Conservation (phyloP, 2,797 vertebrate genomes). For the Ciconia nigra region DNA sequence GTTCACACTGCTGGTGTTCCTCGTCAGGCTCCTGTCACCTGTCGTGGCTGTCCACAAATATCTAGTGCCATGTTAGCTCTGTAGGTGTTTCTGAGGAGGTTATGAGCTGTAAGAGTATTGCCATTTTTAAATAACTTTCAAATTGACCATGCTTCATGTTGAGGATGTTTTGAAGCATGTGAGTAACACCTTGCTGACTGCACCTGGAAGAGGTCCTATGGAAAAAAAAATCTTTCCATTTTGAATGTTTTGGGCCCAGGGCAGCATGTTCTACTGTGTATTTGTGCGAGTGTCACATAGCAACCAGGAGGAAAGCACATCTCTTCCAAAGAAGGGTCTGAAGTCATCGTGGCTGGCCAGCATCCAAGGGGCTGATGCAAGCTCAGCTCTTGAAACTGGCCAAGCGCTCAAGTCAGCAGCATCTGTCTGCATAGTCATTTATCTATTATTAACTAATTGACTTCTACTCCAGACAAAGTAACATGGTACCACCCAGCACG, state of each 20-base stretch:
- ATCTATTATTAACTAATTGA: neutral
- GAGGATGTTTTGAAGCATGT: neutral
- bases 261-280: neutral
- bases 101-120: neutral
- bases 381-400: neutral
- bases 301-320: neutral
- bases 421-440: neutral
- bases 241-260: neutral
- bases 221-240: neutral
- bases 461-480: neutral
- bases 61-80: neutral
- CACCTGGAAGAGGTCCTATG: neutral
- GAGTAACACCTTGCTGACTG: fast-evolving
- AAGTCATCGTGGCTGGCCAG: neutral
- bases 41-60: neutral
- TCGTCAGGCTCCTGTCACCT: neutral
- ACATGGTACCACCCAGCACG: neutral
- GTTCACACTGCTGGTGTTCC: neutral
- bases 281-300: neutral
- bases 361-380: neutral
- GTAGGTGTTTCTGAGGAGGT: neutral
- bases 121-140: neutral
- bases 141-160: neutral
- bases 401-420: neutral
- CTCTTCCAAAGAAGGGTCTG: neutral